Evolutionary conservation across 2,113 vertebrate species (phyloP).

Genomic region (Dascyllus trimaculatus): DNA sequence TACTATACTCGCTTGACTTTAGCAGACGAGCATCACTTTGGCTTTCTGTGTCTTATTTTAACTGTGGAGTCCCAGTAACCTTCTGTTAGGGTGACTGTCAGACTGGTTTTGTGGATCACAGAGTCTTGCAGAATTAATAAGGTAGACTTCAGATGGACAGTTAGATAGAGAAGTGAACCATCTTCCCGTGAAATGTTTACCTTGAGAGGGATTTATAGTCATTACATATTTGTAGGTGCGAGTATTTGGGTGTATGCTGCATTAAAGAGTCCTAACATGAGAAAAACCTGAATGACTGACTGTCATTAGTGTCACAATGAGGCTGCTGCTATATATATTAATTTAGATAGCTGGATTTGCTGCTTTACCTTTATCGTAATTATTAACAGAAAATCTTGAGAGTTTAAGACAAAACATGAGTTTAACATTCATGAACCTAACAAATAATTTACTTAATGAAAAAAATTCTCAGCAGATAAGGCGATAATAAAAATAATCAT

Average conservation of each 20-base stretch:
- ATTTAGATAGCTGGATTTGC: no score
- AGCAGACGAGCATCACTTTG: constrained; percentile 35
- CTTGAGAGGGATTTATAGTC: background rate
- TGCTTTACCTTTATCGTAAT: no score
- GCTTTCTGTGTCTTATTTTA: constrained; percentile 29
- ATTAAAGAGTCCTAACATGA: no score
- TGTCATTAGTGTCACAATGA: no score
- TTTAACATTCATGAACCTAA: background rate
- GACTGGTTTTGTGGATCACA: constrained; percentile 1
- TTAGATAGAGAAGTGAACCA: background rate
- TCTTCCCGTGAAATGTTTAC: background rate
- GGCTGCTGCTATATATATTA: no score
- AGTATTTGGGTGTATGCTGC: background rate
- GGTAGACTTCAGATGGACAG: background rate
- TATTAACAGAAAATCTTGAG: no score
- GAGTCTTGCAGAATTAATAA: background rate
- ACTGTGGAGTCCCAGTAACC: constrained; percentile 18
- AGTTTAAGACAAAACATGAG: no score
- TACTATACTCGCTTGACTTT: constrained; percentile 39
- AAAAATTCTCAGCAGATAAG: no score
- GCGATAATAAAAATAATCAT: background rate
- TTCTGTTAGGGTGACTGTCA: constrained; percentile 16
- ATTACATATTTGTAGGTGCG: background rate
- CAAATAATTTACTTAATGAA: background rate
- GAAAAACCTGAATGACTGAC: no score